phyloP scores from a whole-genome alignment of 64 coral and sea anemone species.

The Actinia tenebrosa region DNA sequence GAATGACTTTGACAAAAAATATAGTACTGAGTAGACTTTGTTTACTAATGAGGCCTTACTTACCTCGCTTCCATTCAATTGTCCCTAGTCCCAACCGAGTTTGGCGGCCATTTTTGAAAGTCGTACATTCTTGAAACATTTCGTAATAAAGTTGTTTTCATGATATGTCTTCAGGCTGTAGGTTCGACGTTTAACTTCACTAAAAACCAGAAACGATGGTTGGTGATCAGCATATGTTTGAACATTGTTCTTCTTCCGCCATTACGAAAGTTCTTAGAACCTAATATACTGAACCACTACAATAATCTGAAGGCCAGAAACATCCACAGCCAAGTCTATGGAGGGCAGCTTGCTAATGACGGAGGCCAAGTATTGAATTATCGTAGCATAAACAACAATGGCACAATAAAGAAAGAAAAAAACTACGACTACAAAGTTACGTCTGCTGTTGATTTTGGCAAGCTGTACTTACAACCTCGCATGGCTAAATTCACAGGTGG shows the following conservation, averaged over 20 bases:
- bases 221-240: slow-evolving; percentile 28
- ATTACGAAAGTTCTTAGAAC: slow-evolving; percentile 24
- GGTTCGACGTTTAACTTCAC: neutral
- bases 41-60: too few relatives aligned
- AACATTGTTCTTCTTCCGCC: slow-evolving; percentile 36
- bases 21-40: too few relatives aligned
- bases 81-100: too few relatives aligned
- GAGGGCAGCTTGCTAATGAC: neutral
- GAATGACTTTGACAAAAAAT: too few relatives aligned
- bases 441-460: neutral
- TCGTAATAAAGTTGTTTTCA: too few relatives aligned
- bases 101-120: too few relatives aligned
- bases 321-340: slow-evolving; percentile 15
- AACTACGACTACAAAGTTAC: neutral
- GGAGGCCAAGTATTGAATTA: neutral
- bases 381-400: slow-evolving; percentile 7
- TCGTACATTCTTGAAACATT: too few relatives aligned
- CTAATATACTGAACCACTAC: slow-evolving; percentile 13
- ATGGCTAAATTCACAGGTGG: slow-evolving; percentile 21
- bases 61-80: too few relatives aligned
- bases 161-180: neutral
- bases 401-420: neutral
- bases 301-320: slow-evolving; percentile 25
- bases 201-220: slow-evolving; percentile 40
- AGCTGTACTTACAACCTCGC: slow-evolving; percentile 5